phyloP scores from a whole-genome alignment of 1,140 invertebrate genomes.

The Ceratitis capitata region DNA sequence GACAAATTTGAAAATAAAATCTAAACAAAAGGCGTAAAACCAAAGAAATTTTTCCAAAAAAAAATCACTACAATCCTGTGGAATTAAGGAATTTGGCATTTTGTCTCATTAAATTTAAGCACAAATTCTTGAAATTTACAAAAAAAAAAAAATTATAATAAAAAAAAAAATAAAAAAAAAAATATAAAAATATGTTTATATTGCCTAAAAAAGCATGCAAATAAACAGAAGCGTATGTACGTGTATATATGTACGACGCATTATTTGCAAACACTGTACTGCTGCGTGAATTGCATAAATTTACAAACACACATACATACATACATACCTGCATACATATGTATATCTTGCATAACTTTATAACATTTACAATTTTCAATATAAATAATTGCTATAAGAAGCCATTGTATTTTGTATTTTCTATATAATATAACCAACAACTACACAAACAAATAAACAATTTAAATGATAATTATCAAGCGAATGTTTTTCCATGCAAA shows the following conservation, averaged over 20 bases:
- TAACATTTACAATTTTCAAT: conserved; percentile 18
- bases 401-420: conserved; percentile 40
- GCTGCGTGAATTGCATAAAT: background rate
- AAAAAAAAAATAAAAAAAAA: background rate
- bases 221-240: too few species aligned
- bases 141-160: background rate
- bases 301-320: too few species aligned
- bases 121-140: background rate
- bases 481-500: background rate
- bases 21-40: background rate
- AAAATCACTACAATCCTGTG: background rate
- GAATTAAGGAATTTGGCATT: background rate
- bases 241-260: background rate
- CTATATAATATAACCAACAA: background rate
- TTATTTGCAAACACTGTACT: background rate
- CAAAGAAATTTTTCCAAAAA: background rate
- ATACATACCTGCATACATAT: too few species aligned
- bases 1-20: background rate
- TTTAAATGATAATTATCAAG: background rate
- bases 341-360: background rate
- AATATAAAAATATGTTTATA: background rate
- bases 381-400: background rate
- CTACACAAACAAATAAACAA: background rate
- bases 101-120: background rate
- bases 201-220: background rate